These are phyloP conservation scores for Crossaster papposus DNA, from an alignment of 53 echinoderm and acorn worm genomes.

Conservation along the genomic window DNA sequence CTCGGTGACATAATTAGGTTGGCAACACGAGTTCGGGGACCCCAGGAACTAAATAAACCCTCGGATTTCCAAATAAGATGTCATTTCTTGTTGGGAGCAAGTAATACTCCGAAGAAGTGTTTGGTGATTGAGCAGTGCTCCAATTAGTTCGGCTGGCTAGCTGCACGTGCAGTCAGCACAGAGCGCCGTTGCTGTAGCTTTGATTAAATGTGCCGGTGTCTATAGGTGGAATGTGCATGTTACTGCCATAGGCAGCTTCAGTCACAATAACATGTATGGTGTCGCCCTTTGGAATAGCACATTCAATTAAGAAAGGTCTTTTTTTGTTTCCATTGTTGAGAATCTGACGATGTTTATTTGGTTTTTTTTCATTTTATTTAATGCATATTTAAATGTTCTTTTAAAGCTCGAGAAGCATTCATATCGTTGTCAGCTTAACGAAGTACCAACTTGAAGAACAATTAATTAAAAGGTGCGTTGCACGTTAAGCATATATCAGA, in stretches of 20 bases:
- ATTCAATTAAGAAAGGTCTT: neutral
- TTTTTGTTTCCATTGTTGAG: neutral
- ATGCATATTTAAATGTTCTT: neutral
- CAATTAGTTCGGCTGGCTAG: conserved; percentile 38
- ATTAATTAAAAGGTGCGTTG: conserved; percentile 37
- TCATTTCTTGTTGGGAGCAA: conserved; percentile 39
- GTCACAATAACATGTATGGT: neutral
- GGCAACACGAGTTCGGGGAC: conserved; percentile 4
- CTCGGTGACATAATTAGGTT: neutral
- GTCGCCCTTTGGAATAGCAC: neutral
- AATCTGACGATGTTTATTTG: neutral
- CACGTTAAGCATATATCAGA: conserved; percentile 19
- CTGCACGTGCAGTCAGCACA: conserved; percentile 25
- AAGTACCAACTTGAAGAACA: neutral
- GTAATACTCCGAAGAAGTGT: conserved; percentile 35
- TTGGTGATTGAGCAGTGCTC: conserved; percentile 43
- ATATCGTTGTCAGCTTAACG: neutral
- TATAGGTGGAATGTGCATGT: neutral
- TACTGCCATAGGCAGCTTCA: conserved; percentile 17
- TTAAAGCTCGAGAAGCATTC: neutral
- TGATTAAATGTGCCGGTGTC: conserved; percentile 40
- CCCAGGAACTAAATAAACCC: conserved; percentile 39
- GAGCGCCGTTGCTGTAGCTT: neutral
- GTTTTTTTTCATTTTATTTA: neutral
- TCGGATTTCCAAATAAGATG: conserved; percentile 53